These are phyloP conservation scores for Venturia canescens DNA, from an alignment of 1,140 invertebrate species.

Conservation along the genomic window DNA sequence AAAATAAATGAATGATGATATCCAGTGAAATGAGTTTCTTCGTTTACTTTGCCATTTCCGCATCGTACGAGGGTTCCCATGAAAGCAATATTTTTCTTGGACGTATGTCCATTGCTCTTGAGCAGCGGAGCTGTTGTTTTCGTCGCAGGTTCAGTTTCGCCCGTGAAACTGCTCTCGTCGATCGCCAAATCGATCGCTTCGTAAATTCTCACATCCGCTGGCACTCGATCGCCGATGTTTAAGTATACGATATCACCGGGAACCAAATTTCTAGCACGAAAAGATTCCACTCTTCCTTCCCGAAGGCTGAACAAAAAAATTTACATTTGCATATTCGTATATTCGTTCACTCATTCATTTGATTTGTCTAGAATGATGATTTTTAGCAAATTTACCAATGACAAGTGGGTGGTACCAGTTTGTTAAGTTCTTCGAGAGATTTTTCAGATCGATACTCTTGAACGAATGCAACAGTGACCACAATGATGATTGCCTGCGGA, in stretches of 20 bases:
- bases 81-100: conserved; percentile 96
- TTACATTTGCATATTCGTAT: background rate
- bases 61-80: conserved; percentile 98
- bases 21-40: background rate
- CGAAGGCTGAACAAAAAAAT: conserved; percentile 81
- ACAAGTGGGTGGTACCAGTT: conserved; percentile 95
- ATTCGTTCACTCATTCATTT: background rate
- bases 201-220: conserved; percentile 95
- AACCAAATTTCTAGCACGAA: conserved; percentile 95
- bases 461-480: conserved; percentile 99
- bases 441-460: conserved; percentile 99
- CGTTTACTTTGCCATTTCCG: conserved; percentile 93
- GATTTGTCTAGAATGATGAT: conserved; percentile 31
- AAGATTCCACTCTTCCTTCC: conserved; percentile 91
- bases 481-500: conserved; percentile 91
- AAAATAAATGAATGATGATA: background rate
- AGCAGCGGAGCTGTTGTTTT: conserved; percentile 83
- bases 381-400: conserved; percentile 82
- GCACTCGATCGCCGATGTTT: conserved; percentile 96
- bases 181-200: conserved; percentile 94
- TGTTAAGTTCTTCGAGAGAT: conserved; percentile 98
- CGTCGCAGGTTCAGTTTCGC: conserved; percentile 91
- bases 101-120: conserved; percentile 82
- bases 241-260: conserved; percentile 98
- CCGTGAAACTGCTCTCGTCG: conserved; percentile 99